phyloP scores from a whole-genome alignment of 1,140 invertebrate species.

The Procambarus clarkii region DNA sequence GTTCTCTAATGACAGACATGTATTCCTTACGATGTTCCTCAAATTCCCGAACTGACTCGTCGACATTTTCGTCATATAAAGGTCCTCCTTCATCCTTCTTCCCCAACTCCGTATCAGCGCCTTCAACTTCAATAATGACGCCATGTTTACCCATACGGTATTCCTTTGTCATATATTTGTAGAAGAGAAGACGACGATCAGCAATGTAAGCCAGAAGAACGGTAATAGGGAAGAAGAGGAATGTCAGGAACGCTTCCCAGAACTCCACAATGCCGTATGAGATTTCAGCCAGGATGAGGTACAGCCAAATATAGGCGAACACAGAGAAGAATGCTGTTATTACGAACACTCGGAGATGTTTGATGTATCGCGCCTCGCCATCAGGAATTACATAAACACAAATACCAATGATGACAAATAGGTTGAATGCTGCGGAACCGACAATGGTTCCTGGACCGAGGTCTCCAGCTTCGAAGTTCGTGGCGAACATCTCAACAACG shows the following conservation, averaged over 20 bases:
- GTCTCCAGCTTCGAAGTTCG: slow-evolving; percentile 95
- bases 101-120: slow-evolving; percentile 83
- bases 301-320: slow-evolving; percentile 99
- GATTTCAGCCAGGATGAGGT: slow-evolving; percentile 92
- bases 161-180: slow-evolving; percentile 93
- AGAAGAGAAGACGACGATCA: slow-evolving; percentile 91
- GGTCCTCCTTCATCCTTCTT: slow-evolving; percentile 76
- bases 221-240: slow-evolving; percentile 96
- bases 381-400: slow-evolving; percentile 95
- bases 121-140: slow-evolving; percentile 90
- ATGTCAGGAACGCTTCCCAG: slow-evolving; percentile 97
- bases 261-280: slow-evolving; percentile 91
- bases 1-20: slow-evolving; percentile 90
- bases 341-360: slow-evolving; percentile 97
- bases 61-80: slow-evolving; percentile 81
- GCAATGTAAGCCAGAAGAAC: slow-evolving; percentile 98
- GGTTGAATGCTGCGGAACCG: slow-evolving; percentile 98
- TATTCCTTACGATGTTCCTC: slow-evolving; percentile 95
- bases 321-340: slow-evolving; percentile 98
- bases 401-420: slow-evolving; percentile 98
- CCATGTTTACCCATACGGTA: slow-evolving; percentile 94
- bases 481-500: slow-evolving; percentile 96
- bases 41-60: slow-evolving; percentile 87
- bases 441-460: slow-evolving; percentile 97
- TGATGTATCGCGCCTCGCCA: slow-evolving; percentile 93